Evolutionary conservation across 2,888 invertebrate species (phyloP), one percentile per base, ranked within the genome.

Genomic region (Rutpela maculata): DNA sequence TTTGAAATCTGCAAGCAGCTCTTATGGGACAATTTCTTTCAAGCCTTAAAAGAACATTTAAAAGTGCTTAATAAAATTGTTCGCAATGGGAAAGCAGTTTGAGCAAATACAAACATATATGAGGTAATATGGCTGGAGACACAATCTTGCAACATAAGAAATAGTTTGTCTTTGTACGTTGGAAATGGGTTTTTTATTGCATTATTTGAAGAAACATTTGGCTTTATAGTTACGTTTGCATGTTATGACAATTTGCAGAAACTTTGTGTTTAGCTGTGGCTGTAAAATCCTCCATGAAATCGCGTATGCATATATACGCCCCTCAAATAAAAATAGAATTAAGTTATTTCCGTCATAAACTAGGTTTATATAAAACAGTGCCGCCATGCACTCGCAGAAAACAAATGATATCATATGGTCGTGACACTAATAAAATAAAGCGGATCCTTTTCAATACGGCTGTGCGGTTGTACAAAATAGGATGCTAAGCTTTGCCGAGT

Each of bases 351-450:
- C 75, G 69, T 78, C 78, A 80, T 81, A 81, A 80, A 82, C 74
- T 77, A 80, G 82, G 82, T 84, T 84, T 84, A 83, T 84, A 84
- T 84, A 84, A 84, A 84, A 82, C 81, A 82, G 78, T 65, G 78
- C 71, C 73, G 68, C 77, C 72, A 72, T 76, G 81, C 80, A 74
- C 80, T 78, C 67, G 63, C 43, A 76, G 81, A 81, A 84, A 84
- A 86, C 82, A 85, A 86, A 86, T 84, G 85, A 84, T 81, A 78
- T 81, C 83, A 77, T 83, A 81, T 84, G 85, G 82, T 77, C 76
- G 81, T 85, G 85, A 83, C 85, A 81, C 79, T 75, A 72, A 72
- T 80, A 70, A 66, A 77, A 78, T 78, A 75, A 68, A 71, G 75
- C 62, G 76, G 65, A 76, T 69, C 63, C 74, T 66, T 56, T 66